Base-by-base conservation (phyloP, 2,888 invertebrate genomes). In the Trichopoda pennipes region DNA sequence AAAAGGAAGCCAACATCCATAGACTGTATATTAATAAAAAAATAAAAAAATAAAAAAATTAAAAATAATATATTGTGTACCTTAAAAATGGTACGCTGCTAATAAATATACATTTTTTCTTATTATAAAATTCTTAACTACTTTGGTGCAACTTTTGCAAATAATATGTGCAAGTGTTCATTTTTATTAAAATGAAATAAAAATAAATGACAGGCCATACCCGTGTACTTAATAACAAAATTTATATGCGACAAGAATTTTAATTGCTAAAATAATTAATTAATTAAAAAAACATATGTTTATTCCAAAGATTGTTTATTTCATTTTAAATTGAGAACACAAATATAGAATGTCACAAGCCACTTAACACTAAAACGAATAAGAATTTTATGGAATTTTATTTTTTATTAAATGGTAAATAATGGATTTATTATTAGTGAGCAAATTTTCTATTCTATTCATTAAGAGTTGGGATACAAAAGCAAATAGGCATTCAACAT, bases 221-320 rank as follows among this genome's bases (percentile, higher is more conserved):
- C n/a, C n/a, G n/a, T n/a, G 7, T 42, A 64, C 60, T 78, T 66
- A 72, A 70, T 78, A 80, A 75, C 53, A 66, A n/a, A n/a, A 66
- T 70, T 58, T 69, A 74, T 68, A 77, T 69, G 53, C 53, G 44
- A 49, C n/a, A 81, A 64, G 74, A 78, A 81, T 81, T 81, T 81
- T 78, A 81, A 81, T 78, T 78, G 58, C 44, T 51, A 47, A 38
- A 56, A 75, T 70, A 64, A 35, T 53, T 42, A 44, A 14, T 42
- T 53, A 32, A 44, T 14, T 44, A 6, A 64, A 64, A 17, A 32
- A 79, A 72, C 72, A 61, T 32, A 35, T 55, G 44, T 68, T 74
- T 58, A 61, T 32, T 68, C 42, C 35, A 16, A n/a, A 23, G 60
- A 72, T 42, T 61, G 51, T 72, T 70, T 70, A 70, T 70, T 60